Evolutionary conservation across 2,113 vertebrate genomes (phyloP).

Genomic region (Gobiocypris rarus): DNA sequence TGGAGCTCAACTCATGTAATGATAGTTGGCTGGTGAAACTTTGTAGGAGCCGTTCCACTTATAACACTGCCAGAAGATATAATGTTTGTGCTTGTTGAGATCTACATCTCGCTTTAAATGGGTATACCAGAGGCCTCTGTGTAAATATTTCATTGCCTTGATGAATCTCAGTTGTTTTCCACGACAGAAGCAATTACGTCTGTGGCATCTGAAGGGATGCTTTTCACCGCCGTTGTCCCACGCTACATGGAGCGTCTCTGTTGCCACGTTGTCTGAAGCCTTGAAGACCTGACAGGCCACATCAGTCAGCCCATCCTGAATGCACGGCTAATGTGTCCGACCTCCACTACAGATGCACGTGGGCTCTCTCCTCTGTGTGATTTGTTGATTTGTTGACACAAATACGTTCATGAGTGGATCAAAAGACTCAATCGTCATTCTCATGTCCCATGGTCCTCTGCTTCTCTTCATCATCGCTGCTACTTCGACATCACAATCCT

Average conservation of each 20-base stretch:
- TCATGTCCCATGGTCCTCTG: conserved; percentile 60
- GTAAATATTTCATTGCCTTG: conserved; percentile 54
- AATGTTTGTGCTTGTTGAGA: conserved; percentile 17
- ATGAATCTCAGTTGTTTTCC: conserved; percentile 53
- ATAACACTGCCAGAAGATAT: conserved; percentile 24
- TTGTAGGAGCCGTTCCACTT: conserved; percentile 28
- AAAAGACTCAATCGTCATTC: conserved; percentile 64
- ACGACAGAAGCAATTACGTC: conserved; percentile 43
- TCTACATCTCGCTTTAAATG: conserved; percentile 43
- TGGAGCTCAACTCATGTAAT: background rate
- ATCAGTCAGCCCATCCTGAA: conserved; percentile 63
- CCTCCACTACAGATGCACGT: conserved; percentile 30
- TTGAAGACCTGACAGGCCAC: conserved; percentile 58
- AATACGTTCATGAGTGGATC: conserved; percentile 66
- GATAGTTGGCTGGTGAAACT: conserved; percentile 30
- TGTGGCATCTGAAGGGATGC: conserved; percentile 25
- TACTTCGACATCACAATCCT: conserved; percentile 63
- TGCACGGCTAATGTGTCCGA: conserved; percentile 17
- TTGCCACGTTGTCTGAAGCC: conserved; percentile 46
- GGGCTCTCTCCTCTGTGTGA: conserved; percentile 45
- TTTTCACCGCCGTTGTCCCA: conserved; percentile 29
- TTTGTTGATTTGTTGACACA: conserved; percentile 64
- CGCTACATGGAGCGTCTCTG: conserved; percentile 2
- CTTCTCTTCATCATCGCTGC: conserved; percentile 58
- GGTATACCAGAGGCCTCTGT: conserved; percentile 14